Evolutionary conservation across 2,888 invertebrate genomes (phyloP).

Genomic region (Acanthosepion pharaonis): DNA sequence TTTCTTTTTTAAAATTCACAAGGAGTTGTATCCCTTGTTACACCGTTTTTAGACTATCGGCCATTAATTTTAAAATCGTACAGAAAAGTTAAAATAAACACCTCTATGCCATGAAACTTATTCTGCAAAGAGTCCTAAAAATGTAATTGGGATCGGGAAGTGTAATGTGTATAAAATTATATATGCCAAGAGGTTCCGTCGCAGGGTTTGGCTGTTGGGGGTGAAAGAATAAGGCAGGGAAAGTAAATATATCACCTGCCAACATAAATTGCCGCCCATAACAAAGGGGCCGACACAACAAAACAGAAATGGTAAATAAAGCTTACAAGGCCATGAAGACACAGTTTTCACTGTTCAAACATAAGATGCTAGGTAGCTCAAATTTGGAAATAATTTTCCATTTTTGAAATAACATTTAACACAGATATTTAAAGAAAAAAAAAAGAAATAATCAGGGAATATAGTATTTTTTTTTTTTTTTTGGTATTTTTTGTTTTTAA

Average conservation of each 20-base stretch:
- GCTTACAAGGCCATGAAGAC: background rate
- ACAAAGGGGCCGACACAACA: background rate
- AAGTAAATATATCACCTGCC: background rate
- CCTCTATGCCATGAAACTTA: background rate
- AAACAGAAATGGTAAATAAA: background rate
- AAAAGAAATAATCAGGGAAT: background rate
- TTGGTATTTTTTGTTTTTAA: background rate
- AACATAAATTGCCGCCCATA: background rate
- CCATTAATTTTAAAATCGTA: background rate
- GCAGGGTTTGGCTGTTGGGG: background rate
- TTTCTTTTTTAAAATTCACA: no score
- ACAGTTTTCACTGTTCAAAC: background rate
- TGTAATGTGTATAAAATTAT: background rate
- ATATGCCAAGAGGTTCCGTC: background rate
- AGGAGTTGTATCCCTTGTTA: background rate
- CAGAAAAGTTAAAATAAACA: background rate
- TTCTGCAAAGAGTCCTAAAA: slow-evolving; percentile 4
- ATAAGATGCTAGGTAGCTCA: background rate
- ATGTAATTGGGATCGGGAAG: background rate
- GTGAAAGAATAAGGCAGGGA: background rate
- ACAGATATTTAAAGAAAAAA: background rate
- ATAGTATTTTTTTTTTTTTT: background rate
- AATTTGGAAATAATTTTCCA: background rate
- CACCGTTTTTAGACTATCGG: background rate
- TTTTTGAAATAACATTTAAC: slow-evolving; percentile 21